phyloP scores from a whole-genome alignment of 1,140 invertebrate genomes.

The Neodiprion lecontei region DNA sequence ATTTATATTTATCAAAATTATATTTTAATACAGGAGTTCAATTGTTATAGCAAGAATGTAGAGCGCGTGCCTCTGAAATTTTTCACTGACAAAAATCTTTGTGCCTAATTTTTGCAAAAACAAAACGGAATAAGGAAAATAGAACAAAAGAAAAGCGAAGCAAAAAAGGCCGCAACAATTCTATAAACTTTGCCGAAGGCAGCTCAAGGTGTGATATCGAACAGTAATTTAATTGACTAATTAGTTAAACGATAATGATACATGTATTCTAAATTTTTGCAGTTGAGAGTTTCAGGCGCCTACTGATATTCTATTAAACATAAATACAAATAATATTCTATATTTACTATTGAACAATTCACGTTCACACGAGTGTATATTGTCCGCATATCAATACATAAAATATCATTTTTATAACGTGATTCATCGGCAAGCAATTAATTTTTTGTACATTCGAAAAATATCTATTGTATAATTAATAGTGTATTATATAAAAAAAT shows the following conservation, averaged over 20 bases:
- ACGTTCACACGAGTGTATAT: background rate
- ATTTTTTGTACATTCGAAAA: slow-evolving; percentile 2
- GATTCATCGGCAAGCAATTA: background rate
- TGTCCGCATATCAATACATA: background rate
- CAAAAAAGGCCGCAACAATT: background rate
- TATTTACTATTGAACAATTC: background rate
- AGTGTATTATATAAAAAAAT: slow-evolving; percentile 36
- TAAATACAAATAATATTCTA: slow-evolving; percentile 21
- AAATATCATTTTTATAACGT: background rate
- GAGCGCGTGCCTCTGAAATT: background rate
- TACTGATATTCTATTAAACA: slow-evolving; percentile 29
- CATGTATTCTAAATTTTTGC: background rate
- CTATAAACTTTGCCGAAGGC: background rate
- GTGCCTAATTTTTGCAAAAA: slow-evolving; percentile 21
- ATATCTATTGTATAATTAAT: background rate
- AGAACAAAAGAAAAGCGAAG: background rate
- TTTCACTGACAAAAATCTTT: background rate
- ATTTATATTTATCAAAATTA: slow-evolving; percentile 33
- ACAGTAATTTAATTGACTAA: background rate
- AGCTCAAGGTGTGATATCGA: slow-evolving; percentile 7
- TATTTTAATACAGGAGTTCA: slow-evolving; percentile 38
- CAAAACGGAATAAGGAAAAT: background rate
- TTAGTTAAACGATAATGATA: background rate
- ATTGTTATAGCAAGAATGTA: slow-evolving; percentile 11
- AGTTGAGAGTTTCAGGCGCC: slow-evolving; percentile 7